Evolutionary conservation across 2,888 invertebrate species (phyloP), one percentile per base, ranked within the genome.

Genomic region (Lissocephala sabroskyi): DNA sequence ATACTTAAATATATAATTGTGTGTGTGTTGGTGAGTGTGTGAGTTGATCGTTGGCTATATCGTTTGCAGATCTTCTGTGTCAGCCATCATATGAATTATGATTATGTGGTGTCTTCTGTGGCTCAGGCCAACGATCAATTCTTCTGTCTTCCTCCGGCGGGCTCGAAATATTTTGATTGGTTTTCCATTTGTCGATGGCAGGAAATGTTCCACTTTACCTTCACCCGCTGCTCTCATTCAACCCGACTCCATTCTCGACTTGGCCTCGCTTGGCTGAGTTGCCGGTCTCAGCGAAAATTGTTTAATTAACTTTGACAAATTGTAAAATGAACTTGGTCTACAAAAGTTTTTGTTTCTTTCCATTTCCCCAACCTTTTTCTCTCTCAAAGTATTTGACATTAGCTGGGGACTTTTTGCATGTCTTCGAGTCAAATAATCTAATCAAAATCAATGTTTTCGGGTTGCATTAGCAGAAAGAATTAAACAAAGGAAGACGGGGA

Each of bases 41-140:
- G n/a, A 6, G 30, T 30, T 30, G 9, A 4, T 30, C n/a, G 11
- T n/a, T 11, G 30, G 13, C 16, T 50, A 47, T 64, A 54, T 65
- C 55, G 62, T 42, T 56, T 54, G 57, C 66, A 64, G 50, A 76
- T 71, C 76, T 59, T 45, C 40, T 56, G 44, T 61, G 45, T 44
- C 49, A 41, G 49, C 48, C 61, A 67, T 45, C 51, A 57, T 61
- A 76, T 68, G 64, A 68, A 67, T 68, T 75, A 75, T 61, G 58
- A 61, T 61, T 67, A 61, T 56, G 54, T 45, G 60, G 51, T 51
- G 61, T 54, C n/a, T n/a, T n/a, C 54, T 54, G 30, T 53, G 53
- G 47, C 52, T 32, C 30, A 1, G 30, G 44, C 52, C 51, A 56
- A 41, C 54, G 54, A 28, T 33, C 45, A 52, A 14, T 16, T 35